Evolutionary conservation across 2,888 invertebrate species (phyloP).

Genomic region (Agapetus fuscipes): DNA sequence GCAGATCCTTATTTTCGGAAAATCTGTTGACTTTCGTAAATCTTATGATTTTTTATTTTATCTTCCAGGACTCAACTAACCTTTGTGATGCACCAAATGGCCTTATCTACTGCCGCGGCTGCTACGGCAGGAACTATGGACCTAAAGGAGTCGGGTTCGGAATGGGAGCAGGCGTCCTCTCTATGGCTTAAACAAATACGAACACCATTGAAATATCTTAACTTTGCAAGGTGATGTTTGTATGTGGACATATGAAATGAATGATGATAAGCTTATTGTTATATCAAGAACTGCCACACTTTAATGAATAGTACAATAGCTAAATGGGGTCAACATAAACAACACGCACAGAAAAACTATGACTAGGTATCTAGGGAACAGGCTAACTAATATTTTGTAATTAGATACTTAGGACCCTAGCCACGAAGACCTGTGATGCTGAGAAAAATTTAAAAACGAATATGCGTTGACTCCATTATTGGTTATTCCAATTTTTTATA

Average conservation of each 20-base stretch:
- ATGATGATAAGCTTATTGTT: too few relatives aligned
- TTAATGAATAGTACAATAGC: background rate
- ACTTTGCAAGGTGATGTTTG: slow-evolving; percentile 19
- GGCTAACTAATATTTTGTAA: too few relatives aligned
- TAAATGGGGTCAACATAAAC: too few relatives aligned
- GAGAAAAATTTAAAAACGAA: too few relatives aligned
- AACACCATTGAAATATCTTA: slow-evolving; percentile 14
- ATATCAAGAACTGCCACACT: too few relatives aligned
- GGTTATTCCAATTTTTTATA: too few relatives aligned
- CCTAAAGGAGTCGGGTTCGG: slow-evolving; percentile 87
- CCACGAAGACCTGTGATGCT: too few relatives aligned
- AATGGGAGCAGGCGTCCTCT: slow-evolving; percentile 81
- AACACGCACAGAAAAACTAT: too few relatives aligned
- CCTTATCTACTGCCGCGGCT: slow-evolving; percentile 87
- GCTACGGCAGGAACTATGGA: slow-evolving; percentile 80
- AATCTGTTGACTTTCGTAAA: background rate
- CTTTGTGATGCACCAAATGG: slow-evolving; percentile 86
- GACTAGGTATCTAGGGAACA: too few relatives aligned
- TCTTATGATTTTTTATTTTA: slow-evolving; percentile 11
- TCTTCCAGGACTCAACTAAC: slow-evolving; percentile 70
- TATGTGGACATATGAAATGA: slow-evolving; percentile 14
- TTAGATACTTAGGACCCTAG: too few relatives aligned
- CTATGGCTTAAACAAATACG: slow-evolving; percentile 60
- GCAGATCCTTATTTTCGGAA: too few relatives aligned
- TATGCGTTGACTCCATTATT: too few relatives aligned